Conservation (phyloP, 2,797 vertebrate genomes). For the Chloroceryle amazona region DNA sequence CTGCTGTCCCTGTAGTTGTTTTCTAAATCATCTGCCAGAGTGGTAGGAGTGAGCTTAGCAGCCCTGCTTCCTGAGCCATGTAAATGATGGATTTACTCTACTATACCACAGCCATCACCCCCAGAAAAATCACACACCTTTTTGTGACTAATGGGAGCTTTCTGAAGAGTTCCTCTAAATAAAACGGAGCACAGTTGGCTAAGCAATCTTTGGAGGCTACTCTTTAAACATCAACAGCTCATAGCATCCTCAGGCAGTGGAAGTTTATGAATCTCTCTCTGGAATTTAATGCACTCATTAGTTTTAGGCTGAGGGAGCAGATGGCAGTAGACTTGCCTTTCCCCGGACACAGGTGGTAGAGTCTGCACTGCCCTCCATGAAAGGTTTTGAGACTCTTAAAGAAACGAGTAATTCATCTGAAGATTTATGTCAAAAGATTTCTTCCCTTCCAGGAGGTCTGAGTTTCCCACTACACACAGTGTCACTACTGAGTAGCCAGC, state of each 20-base stretch:
- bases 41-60: neutral
- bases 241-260: neutral
- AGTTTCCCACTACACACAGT: neutral
- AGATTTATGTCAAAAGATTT: neutral
- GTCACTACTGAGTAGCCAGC: neutral
- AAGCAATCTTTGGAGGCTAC: slow-evolving; percentile 14
- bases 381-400: neutral
- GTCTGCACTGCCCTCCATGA: neutral
- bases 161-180: slow-evolving; percentile 1
- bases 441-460: neutral
- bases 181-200: neutral
- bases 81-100: slow-evolving; percentile 8
- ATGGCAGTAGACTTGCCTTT: slow-evolving; percentile 15
- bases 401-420: neutral
- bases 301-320: slow-evolving; percentile 39
- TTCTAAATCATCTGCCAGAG: neutral
- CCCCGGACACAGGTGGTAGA: neutral
- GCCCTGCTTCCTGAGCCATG: neutral
- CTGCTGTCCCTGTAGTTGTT: rapidly evolving
- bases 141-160: slow-evolving; percentile 9
- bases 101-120: neutral
- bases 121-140: neutral
- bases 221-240: slow-evolving; percentile 34
- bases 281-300: slow-evolving; percentile 45
- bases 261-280: slow-evolving; percentile 35